Evolutionary conservation across 2,113 vertebrate genomes (phyloP).

Genomic region (Mus spicilegus): DNA sequence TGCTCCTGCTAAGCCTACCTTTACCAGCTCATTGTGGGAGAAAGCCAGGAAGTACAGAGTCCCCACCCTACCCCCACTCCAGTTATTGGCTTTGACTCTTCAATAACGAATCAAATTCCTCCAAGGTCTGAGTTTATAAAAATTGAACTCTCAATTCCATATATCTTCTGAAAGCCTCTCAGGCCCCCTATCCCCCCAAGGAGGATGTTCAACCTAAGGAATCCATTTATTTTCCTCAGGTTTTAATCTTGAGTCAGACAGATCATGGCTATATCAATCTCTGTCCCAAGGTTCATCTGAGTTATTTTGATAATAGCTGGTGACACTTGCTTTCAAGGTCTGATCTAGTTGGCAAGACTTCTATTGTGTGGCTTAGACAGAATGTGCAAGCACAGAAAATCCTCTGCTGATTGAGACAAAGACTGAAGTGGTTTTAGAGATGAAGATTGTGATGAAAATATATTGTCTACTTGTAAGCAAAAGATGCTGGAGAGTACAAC

Average conservation of each 20-base stretch:
- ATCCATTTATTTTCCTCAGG: not conserved
- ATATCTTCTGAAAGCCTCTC: not conserved
- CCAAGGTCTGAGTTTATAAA: not conserved
- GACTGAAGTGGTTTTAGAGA: not conserved
- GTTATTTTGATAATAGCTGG: not conserved
- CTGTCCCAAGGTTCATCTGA: not conserved
- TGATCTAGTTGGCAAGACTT: not conserved
- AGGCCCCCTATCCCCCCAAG: not conserved
- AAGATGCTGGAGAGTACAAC: not conserved
- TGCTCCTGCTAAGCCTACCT: not conserved
- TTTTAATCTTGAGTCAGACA: not conserved
- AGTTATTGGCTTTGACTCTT: not conserved
- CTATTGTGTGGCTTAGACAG: not conserved
- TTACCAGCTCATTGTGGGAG: not conserved
- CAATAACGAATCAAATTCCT: not conserved
- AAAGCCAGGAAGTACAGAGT: not conserved
- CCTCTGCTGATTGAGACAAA: not conserved
- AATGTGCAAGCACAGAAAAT: not conserved
- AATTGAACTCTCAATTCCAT: not conserved
- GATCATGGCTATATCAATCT: not conserved
- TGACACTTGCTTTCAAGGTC: not conserved
- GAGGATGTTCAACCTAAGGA: not conserved
- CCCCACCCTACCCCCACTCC: accelerated
- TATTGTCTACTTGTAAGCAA: not conserved
- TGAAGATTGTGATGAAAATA: not conserved